These are phyloP conservation scores for Lophochroa leadbeateri DNA, from an alignment of 2,113 vertebrate genomes.

Conservation along the genomic window DNA sequence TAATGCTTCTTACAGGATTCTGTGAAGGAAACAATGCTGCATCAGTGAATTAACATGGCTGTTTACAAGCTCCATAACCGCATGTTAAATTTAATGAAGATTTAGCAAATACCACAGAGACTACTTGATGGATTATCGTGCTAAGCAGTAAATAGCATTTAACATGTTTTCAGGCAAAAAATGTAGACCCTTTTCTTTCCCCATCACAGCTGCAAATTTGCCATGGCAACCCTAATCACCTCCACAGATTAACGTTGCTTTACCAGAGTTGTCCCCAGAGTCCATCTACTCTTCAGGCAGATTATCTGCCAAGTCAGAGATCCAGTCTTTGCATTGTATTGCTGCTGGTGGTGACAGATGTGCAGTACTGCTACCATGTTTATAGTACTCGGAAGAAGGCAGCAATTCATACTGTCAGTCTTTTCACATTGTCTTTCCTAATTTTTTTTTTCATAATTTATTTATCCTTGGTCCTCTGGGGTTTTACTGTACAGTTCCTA, in stretches of 20 bases:
- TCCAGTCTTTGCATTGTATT: not conserved
- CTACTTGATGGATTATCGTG: constrained; percentile 19
- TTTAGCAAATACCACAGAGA: constrained; percentile 13
- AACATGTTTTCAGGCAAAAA: not conserved
- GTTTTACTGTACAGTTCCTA: not conserved
- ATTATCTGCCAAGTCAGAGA: not conserved
- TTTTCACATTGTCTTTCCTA: not conserved
- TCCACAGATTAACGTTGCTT: not conserved
- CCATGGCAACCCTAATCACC: not conserved
- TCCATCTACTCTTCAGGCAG: not conserved
- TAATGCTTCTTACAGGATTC: not conserved
- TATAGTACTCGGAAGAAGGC: not conserved
- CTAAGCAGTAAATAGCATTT: constrained; percentile 1
- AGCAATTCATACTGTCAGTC: not conserved
- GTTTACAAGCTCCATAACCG: not conserved
- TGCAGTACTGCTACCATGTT: not conserved
- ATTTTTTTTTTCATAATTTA: not conserved
- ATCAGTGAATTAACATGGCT: not conserved
- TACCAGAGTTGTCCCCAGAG: not conserved
- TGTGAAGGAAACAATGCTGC: not conserved
- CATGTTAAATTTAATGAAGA: constrained; percentile 16
- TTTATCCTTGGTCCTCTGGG: not conserved
- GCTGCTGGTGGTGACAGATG: not conserved
- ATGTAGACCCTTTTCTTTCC: not conserved
- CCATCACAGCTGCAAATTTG: not conserved